Evolutionary conservation across 53 echinoderm and acorn worm species (phyloP).

Genomic region (Stichopus horrens): DNA sequence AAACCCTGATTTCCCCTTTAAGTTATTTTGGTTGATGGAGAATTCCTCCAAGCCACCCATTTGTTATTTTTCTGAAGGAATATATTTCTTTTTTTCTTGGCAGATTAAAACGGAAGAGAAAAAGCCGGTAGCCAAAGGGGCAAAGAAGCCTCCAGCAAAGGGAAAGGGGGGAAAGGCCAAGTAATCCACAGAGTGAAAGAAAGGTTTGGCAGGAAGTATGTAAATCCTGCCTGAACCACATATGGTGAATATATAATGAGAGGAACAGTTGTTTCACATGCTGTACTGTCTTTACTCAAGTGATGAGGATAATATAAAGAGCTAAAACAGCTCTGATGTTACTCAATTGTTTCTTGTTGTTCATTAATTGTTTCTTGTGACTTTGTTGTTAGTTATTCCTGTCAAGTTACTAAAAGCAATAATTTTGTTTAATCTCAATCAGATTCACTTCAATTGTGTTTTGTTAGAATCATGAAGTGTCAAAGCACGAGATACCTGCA

Average conservation of each 20-base stretch:
- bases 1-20: too few species aligned
- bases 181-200: neutral
- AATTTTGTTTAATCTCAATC: too few species aligned
- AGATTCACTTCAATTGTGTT: too few species aligned
- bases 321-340: neutral
- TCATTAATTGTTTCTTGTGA: too few species aligned
- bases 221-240: neutral
- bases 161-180: constrained; percentile 61
- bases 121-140: neutral
- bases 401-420: too few species aligned
- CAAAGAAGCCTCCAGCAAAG: constrained; percentile 39
- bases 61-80: neutral
- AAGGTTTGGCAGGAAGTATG: neutral
- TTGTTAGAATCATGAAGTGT: too few species aligned
- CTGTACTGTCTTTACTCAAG: neutral
- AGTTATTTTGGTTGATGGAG: too few species aligned
- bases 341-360: too few species aligned
- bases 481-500: too few species aligned
- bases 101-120: neutral
- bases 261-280: neutral
- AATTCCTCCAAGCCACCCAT: too few species aligned
- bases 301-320: neutral
- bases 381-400: too few species aligned
- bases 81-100: neutral
- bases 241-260: neutral